Conservation (phyloP, 2,888 invertebrate genomes). For the Alitta virens region DNA sequence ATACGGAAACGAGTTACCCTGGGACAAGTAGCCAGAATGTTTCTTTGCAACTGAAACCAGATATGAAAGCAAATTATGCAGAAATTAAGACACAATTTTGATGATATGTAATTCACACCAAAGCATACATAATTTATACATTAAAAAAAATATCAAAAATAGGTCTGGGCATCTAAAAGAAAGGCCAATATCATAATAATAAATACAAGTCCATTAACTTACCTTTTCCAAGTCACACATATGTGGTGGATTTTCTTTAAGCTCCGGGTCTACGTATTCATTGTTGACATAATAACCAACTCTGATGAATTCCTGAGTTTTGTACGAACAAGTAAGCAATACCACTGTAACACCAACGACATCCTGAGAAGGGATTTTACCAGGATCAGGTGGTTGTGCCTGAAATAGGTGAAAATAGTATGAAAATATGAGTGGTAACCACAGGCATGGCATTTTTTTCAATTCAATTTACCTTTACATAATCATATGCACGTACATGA, state of each 20-base stretch:
- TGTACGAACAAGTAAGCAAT: slow-evolving; percentile 88
- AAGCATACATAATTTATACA: no score
- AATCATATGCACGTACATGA: no score
- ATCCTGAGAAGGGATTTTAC: slow-evolving; percentile 91
- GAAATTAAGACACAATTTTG: no score
- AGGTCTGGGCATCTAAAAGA: no score
- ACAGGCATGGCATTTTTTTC: no score
- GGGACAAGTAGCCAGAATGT: slow-evolving; percentile 84
- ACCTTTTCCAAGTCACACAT: slow-evolving; percentile 93
- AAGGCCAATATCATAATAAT: no score
- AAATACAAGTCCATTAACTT: no score
- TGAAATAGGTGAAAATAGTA: slow-evolving; percentile 55
- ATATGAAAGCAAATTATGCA: no score
- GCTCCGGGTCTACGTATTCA: slow-evolving; percentile 90
- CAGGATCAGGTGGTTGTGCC: slow-evolving; percentile 93
- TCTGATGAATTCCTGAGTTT: slow-evolving; percentile 86
- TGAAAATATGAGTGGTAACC: neutral
- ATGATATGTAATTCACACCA: no score
- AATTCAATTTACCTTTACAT: no score
- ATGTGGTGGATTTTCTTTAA: slow-evolving; percentile 90
- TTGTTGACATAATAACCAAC: slow-evolving; percentile 99
- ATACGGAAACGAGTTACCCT: slow-evolving; percentile 95
- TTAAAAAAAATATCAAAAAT: no score
- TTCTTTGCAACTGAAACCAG: slow-evolving; percentile 64
- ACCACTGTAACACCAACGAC: slow-evolving; percentile 98